Evolutionary conservation across 2,113 vertebrate genomes (phyloP).

Genomic region (Pseudolaguvia tuberculata): DNA sequence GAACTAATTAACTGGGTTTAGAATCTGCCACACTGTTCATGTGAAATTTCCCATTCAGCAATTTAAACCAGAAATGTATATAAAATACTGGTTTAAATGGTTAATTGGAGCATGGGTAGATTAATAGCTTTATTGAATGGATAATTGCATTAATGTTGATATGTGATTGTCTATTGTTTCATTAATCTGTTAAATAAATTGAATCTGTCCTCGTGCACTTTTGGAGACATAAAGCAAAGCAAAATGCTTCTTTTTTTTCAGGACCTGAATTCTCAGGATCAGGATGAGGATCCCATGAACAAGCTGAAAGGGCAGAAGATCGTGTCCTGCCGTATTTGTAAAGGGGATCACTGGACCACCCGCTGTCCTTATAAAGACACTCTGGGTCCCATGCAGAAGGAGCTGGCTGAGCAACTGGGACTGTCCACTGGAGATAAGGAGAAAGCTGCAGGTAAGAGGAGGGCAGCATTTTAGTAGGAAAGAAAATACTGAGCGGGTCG

Average conservation of each 20-base stretch:
- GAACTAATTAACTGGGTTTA: neutral
- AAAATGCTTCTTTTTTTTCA: constrained; percentile 51
- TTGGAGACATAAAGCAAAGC: neutral
- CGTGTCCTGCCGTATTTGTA: constrained; percentile 94
- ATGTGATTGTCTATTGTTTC: too few species aligned
- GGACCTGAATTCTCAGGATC: constrained; percentile 88
- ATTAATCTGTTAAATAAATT: neutral
- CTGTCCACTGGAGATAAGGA: constrained; percentile 87
- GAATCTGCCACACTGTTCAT: neutral
- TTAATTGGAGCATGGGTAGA: too few species aligned
- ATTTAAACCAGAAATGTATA: too few species aligned
- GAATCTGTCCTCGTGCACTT: neutral
- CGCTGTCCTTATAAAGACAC: constrained; percentile 96
- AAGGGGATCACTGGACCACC: constrained; percentile 97
- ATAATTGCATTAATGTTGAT: too few species aligned
- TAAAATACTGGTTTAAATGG: too few species aligned
- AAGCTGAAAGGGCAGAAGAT: constrained; percentile 97
- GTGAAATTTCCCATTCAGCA: neutral
- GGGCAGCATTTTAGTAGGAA: neutral
- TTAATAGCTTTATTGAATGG: too few species aligned
- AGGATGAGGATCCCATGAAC: constrained; percentile 95
- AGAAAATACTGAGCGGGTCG: neutral
- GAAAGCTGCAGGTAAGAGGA: constrained; percentile 71
- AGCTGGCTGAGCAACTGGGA: constrained; percentile 89
- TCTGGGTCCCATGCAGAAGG: constrained; percentile 95